phyloP scores from a whole-genome alignment of 2,797 vertebrate species.

The Denticeps clupeoides region DNA sequence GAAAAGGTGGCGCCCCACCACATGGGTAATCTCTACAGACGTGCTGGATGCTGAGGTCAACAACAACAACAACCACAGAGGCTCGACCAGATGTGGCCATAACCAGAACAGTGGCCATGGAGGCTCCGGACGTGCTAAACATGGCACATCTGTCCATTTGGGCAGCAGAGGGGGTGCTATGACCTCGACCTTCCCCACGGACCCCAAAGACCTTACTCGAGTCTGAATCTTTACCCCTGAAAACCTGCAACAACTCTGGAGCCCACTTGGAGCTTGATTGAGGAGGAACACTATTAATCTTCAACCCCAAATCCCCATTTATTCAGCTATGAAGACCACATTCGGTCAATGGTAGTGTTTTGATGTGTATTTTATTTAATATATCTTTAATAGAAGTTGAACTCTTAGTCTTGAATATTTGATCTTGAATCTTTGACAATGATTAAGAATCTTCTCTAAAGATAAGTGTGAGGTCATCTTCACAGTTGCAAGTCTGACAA shows the following conservation, averaged over 20 bases:
- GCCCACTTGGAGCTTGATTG: too few relatives aligned
- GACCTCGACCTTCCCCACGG: constrained; percentile 67
- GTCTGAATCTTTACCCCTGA: constrained; percentile 62
- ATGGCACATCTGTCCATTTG: constrained; percentile 81
- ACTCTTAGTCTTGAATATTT: too few relatives aligned
- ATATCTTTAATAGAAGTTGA: too few relatives aligned
- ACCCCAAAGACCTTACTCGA: constrained; percentile 71
- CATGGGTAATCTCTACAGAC: constrained; percentile 94
- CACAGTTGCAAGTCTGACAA: too few relatives aligned
- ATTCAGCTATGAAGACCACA: too few relatives aligned
- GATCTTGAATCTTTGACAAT: too few relatives aligned
- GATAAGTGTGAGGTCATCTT: too few relatives aligned
- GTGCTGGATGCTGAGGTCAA: constrained; percentile 77
- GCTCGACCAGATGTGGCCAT: constrained; percentile 16
- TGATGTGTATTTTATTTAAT: too few relatives aligned
- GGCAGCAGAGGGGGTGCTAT: constrained; percentile 65
- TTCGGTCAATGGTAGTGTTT: too few relatives aligned
- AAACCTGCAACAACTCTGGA: not conserved
- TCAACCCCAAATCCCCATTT: too few relatives aligned
- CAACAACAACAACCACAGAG: constrained; percentile 54
- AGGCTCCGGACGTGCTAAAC: constrained; percentile 69
- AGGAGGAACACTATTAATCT: too few relatives aligned
- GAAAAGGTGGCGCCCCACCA: constrained; percentile 92
- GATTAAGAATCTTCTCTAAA: too few relatives aligned
- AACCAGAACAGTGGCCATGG: constrained; percentile 40